phyloP scores from a whole-genome alignment of 2,888 invertebrate species.

The Phytoseiulus persimilis region DNA sequence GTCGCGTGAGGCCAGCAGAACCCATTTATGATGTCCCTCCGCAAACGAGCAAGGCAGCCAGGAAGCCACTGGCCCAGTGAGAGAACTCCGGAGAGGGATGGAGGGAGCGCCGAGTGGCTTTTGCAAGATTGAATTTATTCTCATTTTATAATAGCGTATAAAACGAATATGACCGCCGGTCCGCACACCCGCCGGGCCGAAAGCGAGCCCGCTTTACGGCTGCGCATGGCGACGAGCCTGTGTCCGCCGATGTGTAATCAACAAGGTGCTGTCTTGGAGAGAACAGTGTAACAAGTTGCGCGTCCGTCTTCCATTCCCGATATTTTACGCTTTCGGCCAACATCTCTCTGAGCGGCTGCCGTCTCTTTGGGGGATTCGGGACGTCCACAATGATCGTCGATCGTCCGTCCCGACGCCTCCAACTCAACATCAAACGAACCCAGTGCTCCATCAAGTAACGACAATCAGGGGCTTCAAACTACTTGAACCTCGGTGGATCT shows the following conservation, averaged over 20 bases:
- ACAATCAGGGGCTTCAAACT: too few relatives aligned
- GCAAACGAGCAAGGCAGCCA: not conserved
- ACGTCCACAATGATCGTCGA: too few relatives aligned
- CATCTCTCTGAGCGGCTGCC: too few relatives aligned
- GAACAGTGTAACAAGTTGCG: not conserved
- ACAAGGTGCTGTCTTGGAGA: not conserved
- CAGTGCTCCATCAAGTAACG: too few relatives aligned
- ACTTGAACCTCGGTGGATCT: too few relatives aligned
- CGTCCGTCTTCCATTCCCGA: not conserved
- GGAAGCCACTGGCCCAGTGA: not conserved
- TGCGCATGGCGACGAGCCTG: not conserved
- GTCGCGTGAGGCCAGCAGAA: not conserved
- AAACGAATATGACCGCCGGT: conserved; percentile 19
- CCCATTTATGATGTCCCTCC: not conserved
- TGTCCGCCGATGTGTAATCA: not conserved
- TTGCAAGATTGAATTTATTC: conserved; percentile 37
- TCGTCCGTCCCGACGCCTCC: too few relatives aligned
- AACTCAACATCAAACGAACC: too few relatives aligned
- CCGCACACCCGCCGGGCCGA: not conserved
- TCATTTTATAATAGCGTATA: conserved; percentile 39
- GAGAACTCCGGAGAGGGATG: not conserved
- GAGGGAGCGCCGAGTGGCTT: not conserved
- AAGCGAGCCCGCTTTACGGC: not conserved
- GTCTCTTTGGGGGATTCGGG: too few relatives aligned
- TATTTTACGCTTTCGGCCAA: too few relatives aligned